A percentile compares a stretch with the other conserved stretches of the same genome.
Evolutionary conservation across 1,140 invertebrate species (phyloP).

Genomic region (Olivierus martensii): DNA sequence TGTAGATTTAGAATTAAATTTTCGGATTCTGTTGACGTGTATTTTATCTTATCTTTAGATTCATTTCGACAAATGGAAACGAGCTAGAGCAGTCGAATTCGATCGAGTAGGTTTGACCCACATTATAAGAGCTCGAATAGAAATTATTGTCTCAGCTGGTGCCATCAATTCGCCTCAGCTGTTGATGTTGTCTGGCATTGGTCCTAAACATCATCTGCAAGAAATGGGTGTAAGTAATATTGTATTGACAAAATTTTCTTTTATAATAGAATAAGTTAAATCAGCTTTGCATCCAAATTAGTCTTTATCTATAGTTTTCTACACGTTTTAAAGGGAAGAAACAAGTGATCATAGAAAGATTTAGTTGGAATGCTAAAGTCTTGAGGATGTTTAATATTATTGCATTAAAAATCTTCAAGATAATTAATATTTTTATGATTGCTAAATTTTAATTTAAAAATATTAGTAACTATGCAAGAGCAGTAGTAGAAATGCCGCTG

Average conservation of each 20-base stretch:
- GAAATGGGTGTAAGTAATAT: slow-evolving; percentile 13
- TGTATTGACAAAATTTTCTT: neutral
- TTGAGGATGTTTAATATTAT: no score
- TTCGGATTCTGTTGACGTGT: neutral
- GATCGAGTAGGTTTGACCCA: slow-evolving; percentile 45
- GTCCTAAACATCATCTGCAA: slow-evolving; percentile 45
- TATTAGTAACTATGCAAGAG: no score
- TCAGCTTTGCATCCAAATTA: neutral
- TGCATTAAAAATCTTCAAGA: no score
- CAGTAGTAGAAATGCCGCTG: no score
- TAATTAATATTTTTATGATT: no score
- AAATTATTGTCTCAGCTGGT: slow-evolving; percentile 66
- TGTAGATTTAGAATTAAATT: neutral
- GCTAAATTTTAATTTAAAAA: no score
- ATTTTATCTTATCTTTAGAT: slow-evolving; percentile 35
- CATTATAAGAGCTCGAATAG: slow-evolving; percentile 49
- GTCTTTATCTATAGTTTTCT: neutral
- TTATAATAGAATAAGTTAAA: neutral
- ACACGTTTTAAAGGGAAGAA: neutral
- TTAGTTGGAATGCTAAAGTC: no score
- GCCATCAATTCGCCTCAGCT: slow-evolving; percentile 65
- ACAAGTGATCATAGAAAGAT: no score
- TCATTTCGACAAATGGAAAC: slow-evolving; percentile 63
- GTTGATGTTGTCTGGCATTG: slow-evolving; percentile 79
- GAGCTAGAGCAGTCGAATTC: slow-evolving; percentile 62